Conservation (phyloP, 1,140 invertebrate genomes). For the Dendroctonus valens region DNA sequence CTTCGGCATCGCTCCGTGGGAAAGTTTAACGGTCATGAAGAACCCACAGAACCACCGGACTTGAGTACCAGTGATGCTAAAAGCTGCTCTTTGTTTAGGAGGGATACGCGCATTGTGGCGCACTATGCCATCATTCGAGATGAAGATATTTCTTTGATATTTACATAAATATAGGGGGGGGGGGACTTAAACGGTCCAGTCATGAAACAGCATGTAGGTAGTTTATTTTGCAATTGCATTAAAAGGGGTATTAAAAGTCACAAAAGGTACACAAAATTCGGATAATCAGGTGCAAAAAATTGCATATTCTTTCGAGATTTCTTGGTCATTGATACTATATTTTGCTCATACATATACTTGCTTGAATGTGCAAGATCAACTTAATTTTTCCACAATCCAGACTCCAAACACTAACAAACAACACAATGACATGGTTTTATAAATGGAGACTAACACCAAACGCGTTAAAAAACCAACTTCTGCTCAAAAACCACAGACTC, state of each 20-base stretch:
- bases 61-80: conserved; percentile 26
- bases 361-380: background rate
- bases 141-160: background rate
- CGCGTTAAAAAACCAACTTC: too few species aligned
- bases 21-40: conserved; percentile 34
- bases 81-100: conserved; percentile 17
- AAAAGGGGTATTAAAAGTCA: background rate
- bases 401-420: too few species aligned
- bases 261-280: background rate
- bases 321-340: background rate
- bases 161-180: background rate
- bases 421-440: too few species aligned
- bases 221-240: background rate
- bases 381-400: too few species aligned
- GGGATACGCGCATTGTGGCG: background rate
- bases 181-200: background rate
- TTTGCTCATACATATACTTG: background rate
- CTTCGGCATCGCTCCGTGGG: conserved; percentile 20
- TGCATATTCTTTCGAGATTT: background rate
- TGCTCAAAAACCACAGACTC: too few species aligned
- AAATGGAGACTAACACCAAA: too few species aligned
- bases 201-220: background rate
- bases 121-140: background rate
- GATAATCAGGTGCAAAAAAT: background rate
- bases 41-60: conserved; percentile 17